Evolutionary conservation across 2,888 invertebrate genomes (phyloP).

Genomic region (Zelleria hepariella): DNA sequence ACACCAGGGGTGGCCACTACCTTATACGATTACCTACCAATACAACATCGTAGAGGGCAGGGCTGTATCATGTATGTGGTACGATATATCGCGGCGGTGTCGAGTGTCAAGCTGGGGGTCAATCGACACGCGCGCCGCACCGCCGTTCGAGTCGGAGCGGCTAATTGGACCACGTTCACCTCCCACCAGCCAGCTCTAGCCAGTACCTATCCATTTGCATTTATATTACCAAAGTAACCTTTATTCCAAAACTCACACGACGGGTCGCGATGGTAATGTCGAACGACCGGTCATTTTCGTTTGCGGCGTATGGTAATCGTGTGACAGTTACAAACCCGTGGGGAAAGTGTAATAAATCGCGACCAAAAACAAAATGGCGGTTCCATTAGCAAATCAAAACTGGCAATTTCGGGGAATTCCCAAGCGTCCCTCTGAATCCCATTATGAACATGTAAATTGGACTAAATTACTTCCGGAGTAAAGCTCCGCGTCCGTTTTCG

Average conservation of each 20-base stretch:
- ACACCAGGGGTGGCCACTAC: too few species aligned
- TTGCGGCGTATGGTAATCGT: too few species aligned
- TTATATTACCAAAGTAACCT: too few species aligned
- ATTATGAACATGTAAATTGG: not conserved
- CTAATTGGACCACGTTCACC: constrained; percentile 11
- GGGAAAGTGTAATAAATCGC: too few species aligned
- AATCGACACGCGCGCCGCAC: not conserved
- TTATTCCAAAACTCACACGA: too few species aligned
- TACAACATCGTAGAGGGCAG: not conserved
- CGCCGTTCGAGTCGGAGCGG: not conserved
- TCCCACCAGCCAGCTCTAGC: too few species aligned
- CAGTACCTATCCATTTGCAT: too few species aligned
- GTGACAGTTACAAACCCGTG: too few species aligned
- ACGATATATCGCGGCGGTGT: not conserved
- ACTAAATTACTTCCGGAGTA: not conserved
- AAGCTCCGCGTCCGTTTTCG: not conserved
- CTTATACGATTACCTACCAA: too few species aligned
- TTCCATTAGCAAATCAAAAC: not conserved
- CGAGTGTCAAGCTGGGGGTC: not conserved
- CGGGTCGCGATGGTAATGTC: too few species aligned
- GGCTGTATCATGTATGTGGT: too few species aligned
- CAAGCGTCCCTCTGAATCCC: not conserved
- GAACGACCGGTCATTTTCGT: too few species aligned
- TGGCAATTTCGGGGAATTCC: not conserved
- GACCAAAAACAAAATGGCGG: not conserved